Evolutionary conservation across 2,113 vertebrate genomes (phyloP).

Genomic region (Eulemur rufifrons): DNA sequence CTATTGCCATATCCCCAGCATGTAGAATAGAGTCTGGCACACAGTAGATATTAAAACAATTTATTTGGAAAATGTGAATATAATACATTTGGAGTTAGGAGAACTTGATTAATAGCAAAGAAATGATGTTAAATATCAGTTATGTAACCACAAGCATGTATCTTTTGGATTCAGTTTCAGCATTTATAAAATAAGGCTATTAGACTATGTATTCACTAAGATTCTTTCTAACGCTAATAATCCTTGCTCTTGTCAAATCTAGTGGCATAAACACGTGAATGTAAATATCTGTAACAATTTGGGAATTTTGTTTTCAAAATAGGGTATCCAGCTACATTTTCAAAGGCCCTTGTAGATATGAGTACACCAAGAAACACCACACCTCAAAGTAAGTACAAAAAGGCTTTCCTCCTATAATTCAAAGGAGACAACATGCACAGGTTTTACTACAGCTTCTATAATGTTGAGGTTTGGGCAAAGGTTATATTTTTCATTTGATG

Average conservation of each 20-base stretch:
- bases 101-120: not conserved
- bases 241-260: not conserved
- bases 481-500: not conserved
- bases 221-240: not conserved
- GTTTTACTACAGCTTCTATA: not conserved
- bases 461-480: not conserved
- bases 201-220: not conserved
- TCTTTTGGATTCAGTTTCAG: not conserved
- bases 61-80: not conserved
- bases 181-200: constrained; percentile 7
- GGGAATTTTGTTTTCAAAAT: constrained; percentile 53
- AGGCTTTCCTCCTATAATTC: not conserved
- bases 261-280: not conserved
- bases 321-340: constrained; percentile 48
- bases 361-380: not conserved
- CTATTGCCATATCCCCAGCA: not conserved
- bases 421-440: not conserved
- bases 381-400: constrained; percentile 57
- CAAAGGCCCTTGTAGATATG: not conserved
- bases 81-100: not conserved
- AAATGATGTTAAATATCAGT: not conserved
- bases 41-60: not conserved
- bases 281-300: not conserved
- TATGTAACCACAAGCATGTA: not conserved
- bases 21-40: not conserved